Base-by-base conservation (phyloP, 2,797 vertebrate species). In the Rhinella marina region DNA sequence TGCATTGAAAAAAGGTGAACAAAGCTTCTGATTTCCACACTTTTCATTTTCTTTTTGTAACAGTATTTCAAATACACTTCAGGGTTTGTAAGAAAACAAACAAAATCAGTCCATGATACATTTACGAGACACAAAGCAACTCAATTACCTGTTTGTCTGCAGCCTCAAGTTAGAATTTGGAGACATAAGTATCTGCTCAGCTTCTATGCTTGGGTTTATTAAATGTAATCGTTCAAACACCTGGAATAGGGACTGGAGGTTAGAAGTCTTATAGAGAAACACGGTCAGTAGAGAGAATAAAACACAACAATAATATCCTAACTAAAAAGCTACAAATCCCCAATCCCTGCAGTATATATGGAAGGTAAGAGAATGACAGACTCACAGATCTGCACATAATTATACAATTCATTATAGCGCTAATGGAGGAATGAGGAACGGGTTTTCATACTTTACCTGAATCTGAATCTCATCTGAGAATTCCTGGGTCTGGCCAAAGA, bases 191-290 rank as follows among this genome's bases (percentile, higher is more conserved):
- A 99, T 95, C 90, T 97, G 96, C 21, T 95, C 96, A 17, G 95
- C 92, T 91, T 96, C 94, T 27, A 95, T 90, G 91, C 95, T 94
- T 16, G 97, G 97, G 91, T 94, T 95, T 88, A 97, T 79, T 87
- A 99, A 92, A 75, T 92, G 93, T 70, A 99, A 93, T 86, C 97
- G 96, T 92, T 99, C 98, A 93, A 97, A 99, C 52, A 99, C 98
- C 98, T 99, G 88, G 1, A 91, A 92, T 72, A 88, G 10, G 91
- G 90, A 68, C 3, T 32, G 2, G 10, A 17, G 12, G 27, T 29
- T 79, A 57, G 25, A 56, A 29, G 14, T 19, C 7, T 32, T 27
- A 57, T 2, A 14, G 52, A 27, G 57, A 79, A 56, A 79, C 21
- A 0, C 14, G 0, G 14, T 14, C 5, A n/a, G 19, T 4, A 25